Percentiles rank a stretch among this genome's conserved stretches.
Conservation (phyloP, 2,113 vertebrate species). For the Tympanuchus pallidicinctus region DNA sequence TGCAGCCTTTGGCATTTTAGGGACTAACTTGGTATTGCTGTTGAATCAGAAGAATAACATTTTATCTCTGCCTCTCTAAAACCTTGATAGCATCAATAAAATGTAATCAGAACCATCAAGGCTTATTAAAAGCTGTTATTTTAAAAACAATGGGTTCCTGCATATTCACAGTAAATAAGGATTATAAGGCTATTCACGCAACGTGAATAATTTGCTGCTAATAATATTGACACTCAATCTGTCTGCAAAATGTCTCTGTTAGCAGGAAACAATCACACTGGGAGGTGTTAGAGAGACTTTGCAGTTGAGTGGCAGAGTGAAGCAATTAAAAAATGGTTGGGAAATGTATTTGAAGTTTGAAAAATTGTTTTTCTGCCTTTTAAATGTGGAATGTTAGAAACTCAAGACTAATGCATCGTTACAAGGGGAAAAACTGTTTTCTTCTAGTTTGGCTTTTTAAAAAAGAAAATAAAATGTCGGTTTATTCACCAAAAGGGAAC, state of each 20-base stretch:
- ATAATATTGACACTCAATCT: conserved; percentile 69
- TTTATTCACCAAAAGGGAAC: neutral
- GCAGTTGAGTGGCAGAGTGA: conserved; percentile 2
- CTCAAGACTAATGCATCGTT: neutral
- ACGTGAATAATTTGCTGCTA: conserved; percentile 69
- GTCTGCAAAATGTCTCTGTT: conserved; percentile 61
- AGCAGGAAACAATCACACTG: conserved; percentile 44
- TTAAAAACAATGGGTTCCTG: conserved; percentile 27
- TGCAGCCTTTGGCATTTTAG: conserved; percentile 8
- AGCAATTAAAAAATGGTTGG: conserved; percentile 10
- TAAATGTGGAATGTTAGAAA: neutral
- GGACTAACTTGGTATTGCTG: neutral
- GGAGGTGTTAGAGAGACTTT: conserved; percentile 59
- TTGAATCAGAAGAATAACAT: neutral
- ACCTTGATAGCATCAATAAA: neutral
- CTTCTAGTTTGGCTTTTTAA: neutral
- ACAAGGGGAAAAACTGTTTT: neutral
- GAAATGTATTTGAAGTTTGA: neutral
- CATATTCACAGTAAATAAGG: neutral
- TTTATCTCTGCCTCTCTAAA: neutral
- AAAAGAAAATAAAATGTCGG: neutral
- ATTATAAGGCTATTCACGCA: conserved; percentile 54
- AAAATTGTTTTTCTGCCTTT: neutral
- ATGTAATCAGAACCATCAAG: neutral
- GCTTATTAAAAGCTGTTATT: neutral